Evolutionary conservation across 64 coral and sea anemone genomes (phyloP).

Genomic region (Montipora foliosa): DNA sequence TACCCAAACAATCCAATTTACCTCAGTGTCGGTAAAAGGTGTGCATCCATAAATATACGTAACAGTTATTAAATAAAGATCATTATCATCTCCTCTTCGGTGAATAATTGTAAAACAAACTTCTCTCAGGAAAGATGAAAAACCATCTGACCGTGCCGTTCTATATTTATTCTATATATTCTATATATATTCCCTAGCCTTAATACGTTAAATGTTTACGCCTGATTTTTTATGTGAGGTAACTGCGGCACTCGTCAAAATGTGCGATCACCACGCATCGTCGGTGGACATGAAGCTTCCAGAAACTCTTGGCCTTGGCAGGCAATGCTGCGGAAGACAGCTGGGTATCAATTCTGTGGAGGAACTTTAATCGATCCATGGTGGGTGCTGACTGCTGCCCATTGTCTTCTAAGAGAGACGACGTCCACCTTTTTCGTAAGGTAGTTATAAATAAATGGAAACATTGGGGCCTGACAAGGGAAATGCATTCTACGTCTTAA

Average conservation of each 20-base stretch:
- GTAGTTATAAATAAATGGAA: background rate
- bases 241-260: background rate
- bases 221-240: background rate
- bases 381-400: constrained; percentile 56
- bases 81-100: too few relatives aligned
- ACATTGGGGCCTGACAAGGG: background rate
- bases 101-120: too few relatives aligned
- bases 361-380: constrained; percentile 23
- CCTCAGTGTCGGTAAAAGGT: too few relatives aligned
- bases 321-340: background rate
- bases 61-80: too few relatives aligned
- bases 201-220: background rate
- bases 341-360: constrained; percentile 13
- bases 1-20: too few relatives aligned
- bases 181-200: too few relatives aligned
- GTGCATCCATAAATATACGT: too few relatives aligned
- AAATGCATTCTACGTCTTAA: background rate
- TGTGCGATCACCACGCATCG: constrained; percentile 8
- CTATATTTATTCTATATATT: too few relatives aligned
- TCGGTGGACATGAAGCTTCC: constrained; percentile 32
- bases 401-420: background rate
- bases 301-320: constrained; percentile 58
- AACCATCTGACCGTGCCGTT: too few relatives aligned
- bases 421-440: background rate
- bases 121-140: too few relatives aligned